These are phyloP conservation scores for Chrysolina haemoptera DNA, from an alignment of 2,888 invertebrate species.

Conservation along the genomic window DNA sequence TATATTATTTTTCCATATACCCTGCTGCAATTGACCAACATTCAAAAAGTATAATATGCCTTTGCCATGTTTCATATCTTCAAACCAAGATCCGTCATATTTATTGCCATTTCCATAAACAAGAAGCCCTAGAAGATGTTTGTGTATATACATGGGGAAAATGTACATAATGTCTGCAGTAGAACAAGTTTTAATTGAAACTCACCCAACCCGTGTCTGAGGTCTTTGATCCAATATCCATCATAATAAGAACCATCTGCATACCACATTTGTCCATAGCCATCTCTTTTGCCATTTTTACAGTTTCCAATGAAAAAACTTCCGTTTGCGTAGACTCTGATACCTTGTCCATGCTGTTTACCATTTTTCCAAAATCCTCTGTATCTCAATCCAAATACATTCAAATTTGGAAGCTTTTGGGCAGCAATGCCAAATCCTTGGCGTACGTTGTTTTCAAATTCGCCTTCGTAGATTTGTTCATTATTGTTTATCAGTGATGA, in stretches of 20 bases:
- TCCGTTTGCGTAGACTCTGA: constrained; percentile 73
- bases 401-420: constrained; percentile 65
- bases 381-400: constrained; percentile 71
- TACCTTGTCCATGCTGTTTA: constrained; percentile 74
- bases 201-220: constrained; percentile 57
- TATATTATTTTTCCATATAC: constrained; percentile 74
- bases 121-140: constrained; percentile 55
- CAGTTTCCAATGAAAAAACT: constrained; percentile 76
- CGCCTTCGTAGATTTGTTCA: constrained; percentile 77
- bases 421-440: constrained; percentile 76
- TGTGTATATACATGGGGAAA: background rate
- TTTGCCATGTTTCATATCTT: constrained; percentile 74
- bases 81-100: constrained; percentile 77
- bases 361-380: constrained; percentile 76
- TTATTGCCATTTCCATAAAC: constrained; percentile 74
- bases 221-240: constrained; percentile 72
- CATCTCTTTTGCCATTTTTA: constrained; percentile 71
- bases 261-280: constrained; percentile 78
- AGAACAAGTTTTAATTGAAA: background rate
- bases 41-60: constrained; percentile 74
- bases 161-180: background rate
- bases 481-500: constrained; percentile 67
- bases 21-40: constrained; percentile 78
- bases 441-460: constrained; percentile 73
- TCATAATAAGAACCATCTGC: constrained; percentile 74